These are phyloP conservation scores for Periophthalmus magnuspinnatus DNA, from an alignment of 2,797 vertebrate species.

Conservation along the genomic window DNA sequence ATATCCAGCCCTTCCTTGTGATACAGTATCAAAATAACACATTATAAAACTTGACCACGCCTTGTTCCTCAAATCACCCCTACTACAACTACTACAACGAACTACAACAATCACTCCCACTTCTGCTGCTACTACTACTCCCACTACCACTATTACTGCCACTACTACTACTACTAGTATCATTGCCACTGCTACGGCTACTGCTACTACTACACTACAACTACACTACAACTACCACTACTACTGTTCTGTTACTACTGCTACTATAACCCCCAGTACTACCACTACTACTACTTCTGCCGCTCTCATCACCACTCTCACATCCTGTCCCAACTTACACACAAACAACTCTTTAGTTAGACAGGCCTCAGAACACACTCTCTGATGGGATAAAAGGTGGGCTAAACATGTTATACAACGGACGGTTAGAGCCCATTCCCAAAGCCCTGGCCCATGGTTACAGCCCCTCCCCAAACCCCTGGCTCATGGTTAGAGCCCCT, in stretches of 20 bases:
- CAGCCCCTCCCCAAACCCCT: too few relatives aligned
- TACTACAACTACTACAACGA: conserved; percentile 38
- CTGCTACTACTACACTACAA: not conserved
- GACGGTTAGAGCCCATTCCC: conserved; percentile 41
- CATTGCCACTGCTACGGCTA: conserved; percentile 15
- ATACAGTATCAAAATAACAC: conserved; percentile 75
- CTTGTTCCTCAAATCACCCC: conserved; percentile 52
- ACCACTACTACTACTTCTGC: not conserved
- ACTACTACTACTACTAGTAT: conserved; percentile 31
- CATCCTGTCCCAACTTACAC: conserved; percentile 40
- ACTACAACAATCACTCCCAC: conserved; percentile 19
- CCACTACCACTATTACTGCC: conserved; percentile 24
- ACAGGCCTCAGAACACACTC: conserved; percentile 2
- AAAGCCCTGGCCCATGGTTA: too few relatives aligned
- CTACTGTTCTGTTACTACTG: conserved; percentile 7
- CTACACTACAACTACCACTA: conserved; percentile 20
- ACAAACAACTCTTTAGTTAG: conserved; percentile 4
- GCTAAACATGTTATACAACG: conserved; percentile 62
- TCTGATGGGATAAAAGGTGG: conserved; percentile 36
- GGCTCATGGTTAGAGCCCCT: too few relatives aligned
- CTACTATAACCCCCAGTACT: conserved; percentile 11
- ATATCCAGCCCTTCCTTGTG: conserved; percentile 73
- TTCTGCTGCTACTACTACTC: conserved; percentile 8
- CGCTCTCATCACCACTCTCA: conserved; percentile 47
- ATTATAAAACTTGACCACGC: conserved; percentile 49